These are phyloP conservation scores for Lutraria lutraria DNA, from an alignment of 2,888 invertebrate species.

Conservation along the genomic window DNA sequence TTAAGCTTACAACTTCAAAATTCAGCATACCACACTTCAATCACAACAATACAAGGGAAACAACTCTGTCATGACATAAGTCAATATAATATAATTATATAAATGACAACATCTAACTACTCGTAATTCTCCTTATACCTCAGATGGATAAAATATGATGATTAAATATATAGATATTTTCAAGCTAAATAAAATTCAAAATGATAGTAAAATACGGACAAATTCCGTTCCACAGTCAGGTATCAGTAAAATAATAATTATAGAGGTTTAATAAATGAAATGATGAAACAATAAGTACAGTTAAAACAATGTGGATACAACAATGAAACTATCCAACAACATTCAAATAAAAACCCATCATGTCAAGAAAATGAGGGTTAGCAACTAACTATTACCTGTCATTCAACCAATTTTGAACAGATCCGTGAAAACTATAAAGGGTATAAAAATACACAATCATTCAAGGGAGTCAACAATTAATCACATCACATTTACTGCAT, in stretches of 20 bases:
- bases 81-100: too few species aligned
- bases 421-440: slow-evolving; percentile 69
- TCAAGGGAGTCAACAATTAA: slow-evolving; percentile 35
- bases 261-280: neutral
- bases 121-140: too few species aligned
- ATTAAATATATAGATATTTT: too few species aligned
- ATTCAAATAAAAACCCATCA: slow-evolving; percentile 30
- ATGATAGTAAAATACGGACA: too few species aligned
- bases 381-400: slow-evolving; percentile 54
- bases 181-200: too few species aligned
- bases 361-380: slow-evolving; percentile 27
- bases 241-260: neutral
- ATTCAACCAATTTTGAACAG: slow-evolving; percentile 73
- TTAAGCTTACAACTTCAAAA: too few species aligned
- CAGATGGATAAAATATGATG: too few species aligned
- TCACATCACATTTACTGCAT: neutral
- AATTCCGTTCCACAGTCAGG: neutral
- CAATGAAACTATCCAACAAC: slow-evolving; percentile 33
- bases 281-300: slow-evolving; percentile 4
- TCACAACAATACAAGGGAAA: too few species aligned
- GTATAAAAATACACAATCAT: slow-evolving; percentile 49
- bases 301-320: slow-evolving; percentile 33
- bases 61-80: too few species aligned
- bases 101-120: too few species aligned
- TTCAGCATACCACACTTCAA: too few species aligned